Evolutionary conservation across 2,113 vertebrate species (phyloP), one percentile per base, ranked within the genome.

Genomic region (Centropus bengalensis): DNA sequence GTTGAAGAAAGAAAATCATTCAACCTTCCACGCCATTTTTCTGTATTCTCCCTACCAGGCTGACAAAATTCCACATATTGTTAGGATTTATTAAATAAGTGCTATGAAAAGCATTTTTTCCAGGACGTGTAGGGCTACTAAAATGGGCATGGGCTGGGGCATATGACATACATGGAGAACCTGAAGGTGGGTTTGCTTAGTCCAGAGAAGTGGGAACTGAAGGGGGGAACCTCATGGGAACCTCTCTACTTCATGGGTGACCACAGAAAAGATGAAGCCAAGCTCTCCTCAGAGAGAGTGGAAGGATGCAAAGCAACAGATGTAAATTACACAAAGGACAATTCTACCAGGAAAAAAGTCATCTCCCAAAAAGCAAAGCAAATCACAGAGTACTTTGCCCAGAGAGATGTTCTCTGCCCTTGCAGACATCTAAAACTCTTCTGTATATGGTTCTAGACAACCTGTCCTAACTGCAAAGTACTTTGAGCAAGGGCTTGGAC

Each of bases 31-130:
- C 36, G 81, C 6, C 74, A 88, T 84, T 60, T 73, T 56, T 54
- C 30, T 89, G 40, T 59, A 28, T 74, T 78, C 12, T 42, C 36
- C 60, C 33, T 40, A 49, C 26, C 26, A 89, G 58, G 22, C 36
- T 88, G 47, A 33, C 44, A 76, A 60, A 64, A 62, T 89, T 88
- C 42, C 32, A 28, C 60, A 52, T 40, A 66, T n/a, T 36, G 44
- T 56, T 77, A 91, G 56, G 89, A 82, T 85, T 67, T 44, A 80
- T 86, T 85, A 96, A 80, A 51, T 79, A 75, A 30, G 47, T 86
- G 70, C 38, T 77, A 52, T 55, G 54, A 74, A 88, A 23, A 45
- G 66, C 60, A 62, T 66, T 78, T 49, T 19, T 47, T 82, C 66
- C 54, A 93, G 87, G 44, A 64, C 42, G 22, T 32, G 21, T 17